phyloP scores from a whole-genome alignment of 2,888 invertebrate genomes.

The Cryptophagus acutangulus region DNA sequence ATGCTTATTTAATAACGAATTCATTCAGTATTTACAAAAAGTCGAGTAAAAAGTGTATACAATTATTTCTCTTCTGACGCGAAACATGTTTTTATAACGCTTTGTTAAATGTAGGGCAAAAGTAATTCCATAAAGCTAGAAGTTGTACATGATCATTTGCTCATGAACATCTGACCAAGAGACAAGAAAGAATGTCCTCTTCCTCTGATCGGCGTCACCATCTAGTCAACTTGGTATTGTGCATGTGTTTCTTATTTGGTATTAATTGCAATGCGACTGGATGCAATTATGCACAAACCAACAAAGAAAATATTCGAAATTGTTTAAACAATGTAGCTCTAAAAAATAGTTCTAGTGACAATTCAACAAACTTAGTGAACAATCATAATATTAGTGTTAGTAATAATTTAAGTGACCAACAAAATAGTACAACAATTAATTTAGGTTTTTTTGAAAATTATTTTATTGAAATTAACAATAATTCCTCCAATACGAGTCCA shows the following conservation, averaged over 20 bases:
- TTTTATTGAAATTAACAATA: too few species aligned
- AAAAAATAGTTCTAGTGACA: background rate
- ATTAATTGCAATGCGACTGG: constrained; percentile 11
- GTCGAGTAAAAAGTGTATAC: too few species aligned
- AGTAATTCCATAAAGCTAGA: background rate
- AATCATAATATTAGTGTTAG: background rate
- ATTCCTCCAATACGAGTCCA: too few species aligned
- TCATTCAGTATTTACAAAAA: too few species aligned
- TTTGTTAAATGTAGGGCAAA: background rate
- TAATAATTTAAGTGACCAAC: constrained; percentile 1
- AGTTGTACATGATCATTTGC: constrained; percentile 19
- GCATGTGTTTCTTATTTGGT: constrained; percentile 15
- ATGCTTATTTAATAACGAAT: too few species aligned
- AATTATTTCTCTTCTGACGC: too few species aligned
- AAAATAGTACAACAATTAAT: too few species aligned
- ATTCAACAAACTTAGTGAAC: too few species aligned
- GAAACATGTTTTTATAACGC: too few species aligned
- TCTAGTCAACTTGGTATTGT: too few species aligned
- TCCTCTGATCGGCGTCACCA: too few species aligned
- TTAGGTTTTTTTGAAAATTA: too few species aligned
- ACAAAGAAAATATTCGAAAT: constrained; percentile 25
- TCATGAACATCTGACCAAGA: constrained; percentile 17
- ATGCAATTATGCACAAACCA: constrained; percentile 17
- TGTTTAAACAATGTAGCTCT: constrained; percentile 13
- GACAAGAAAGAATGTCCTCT: constrained; percentile 11